Evolutionary conservation across 2,797 vertebrate species (phyloP), one percentile per base, ranked within the genome.

Genomic region (Hafferia zeledoni): DNA sequence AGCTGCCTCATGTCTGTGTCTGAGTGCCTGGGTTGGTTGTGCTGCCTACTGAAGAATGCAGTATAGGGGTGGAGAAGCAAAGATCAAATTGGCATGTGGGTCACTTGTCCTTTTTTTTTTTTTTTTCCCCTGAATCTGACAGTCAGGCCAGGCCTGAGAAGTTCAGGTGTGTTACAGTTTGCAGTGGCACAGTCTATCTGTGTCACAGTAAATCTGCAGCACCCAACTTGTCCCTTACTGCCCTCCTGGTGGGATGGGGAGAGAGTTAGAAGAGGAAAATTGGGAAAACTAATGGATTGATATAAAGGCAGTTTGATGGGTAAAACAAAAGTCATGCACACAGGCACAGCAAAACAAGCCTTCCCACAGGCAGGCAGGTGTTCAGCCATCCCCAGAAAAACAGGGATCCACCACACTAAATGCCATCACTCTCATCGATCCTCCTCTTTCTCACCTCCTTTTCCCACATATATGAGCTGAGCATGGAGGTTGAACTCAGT

Each of bases 201-300:
- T 89, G 49, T 11, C 18, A 5, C 3, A 3, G 31, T 46, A 30
- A 19, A 27, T 41, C 4, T 8, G 57, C 56, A 69, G 13, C 39
- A 13, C 46, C 25, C 39, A 30, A 0, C 37, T 33, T 20, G 31
- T 81, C 22, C 0, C 22, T 59, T 33, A 31, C 33, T 25, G 31
- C 41, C 5, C 2, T 3, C 30, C 35, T 23, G 56, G 11, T 49
- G 52, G 46, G 19, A 18, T 27, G 23, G 31, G 27, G 47, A 30
- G 27, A 65, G 33, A 8, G 37, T 13, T 1, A 18, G 27, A 23
- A 4, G 11, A 44, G 19, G 4, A 22, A 18, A 37, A 49, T 0
- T 22, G 9, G 23, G 41, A 46, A n/a, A 60, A 5, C 6, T 31
- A 4, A 0, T 10, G 41, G 35, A 3, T 2, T 39, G 41, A 33